phyloP scores from a whole-genome alignment of 1,140 invertebrate species.

The Diorhabda elongata region DNA sequence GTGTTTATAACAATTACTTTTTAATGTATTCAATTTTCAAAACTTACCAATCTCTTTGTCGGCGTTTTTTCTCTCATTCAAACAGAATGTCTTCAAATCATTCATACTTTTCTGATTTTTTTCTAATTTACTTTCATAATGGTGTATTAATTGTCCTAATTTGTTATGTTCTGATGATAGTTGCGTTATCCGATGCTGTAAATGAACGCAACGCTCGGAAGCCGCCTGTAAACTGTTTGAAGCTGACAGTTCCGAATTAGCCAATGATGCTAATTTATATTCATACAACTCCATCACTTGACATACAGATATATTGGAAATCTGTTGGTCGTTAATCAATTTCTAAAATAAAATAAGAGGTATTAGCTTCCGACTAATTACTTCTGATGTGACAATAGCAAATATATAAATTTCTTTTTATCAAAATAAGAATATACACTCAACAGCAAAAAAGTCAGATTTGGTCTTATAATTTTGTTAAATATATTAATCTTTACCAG shows the following conservation, averaged over 20 bases:
- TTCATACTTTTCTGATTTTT: conserved; percentile 29
- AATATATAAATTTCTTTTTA: neutral
- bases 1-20: too few relatives aligned
- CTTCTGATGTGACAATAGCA: neutral
- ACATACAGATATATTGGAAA: conserved; percentile 48
- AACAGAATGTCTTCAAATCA: conserved; percentile 23
- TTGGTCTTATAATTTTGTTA: too few relatives aligned
- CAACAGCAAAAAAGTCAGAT: too few relatives aligned
- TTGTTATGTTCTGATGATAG: conserved; percentile 49
- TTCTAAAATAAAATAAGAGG: conserved; percentile 7
- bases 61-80: conserved; percentile 15
- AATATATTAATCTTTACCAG: too few relatives aligned
- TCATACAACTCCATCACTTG: conserved; percentile 68
- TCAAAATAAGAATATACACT: too few relatives aligned
- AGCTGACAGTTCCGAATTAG: conserved; percentile 50
- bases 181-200: conserved; percentile 52
- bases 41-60: conserved; percentile 11
- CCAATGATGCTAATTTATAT: conserved; percentile 57
- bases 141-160: conserved; percentile 52
- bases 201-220: conserved; percentile 48
- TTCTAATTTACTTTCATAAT: conserved; percentile 52
- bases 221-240: conserved; percentile 54
- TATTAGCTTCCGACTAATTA: neutral
- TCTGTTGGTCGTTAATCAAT: conserved; percentile 16
- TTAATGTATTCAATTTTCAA: neutral